Evolutionary conservation across 2,113 vertebrate species (phyloP), one percentile per base, ranked within the genome.

Genomic region (Dascyllus trimaculatus): DNA sequence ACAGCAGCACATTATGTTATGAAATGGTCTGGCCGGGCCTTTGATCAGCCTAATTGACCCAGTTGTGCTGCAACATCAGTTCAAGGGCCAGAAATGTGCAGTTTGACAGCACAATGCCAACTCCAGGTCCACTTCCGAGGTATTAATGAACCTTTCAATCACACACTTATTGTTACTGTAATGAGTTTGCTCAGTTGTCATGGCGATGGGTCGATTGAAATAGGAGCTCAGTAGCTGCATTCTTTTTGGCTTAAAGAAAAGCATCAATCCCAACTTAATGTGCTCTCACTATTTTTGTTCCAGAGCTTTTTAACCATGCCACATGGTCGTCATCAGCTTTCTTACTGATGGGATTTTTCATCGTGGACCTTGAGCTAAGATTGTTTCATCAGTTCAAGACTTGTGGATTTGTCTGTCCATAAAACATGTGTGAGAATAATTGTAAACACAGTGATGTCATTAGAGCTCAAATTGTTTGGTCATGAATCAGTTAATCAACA

Each of bases 41-140:
- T 53, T 56, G 46, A 66, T 79, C 52, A 43, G 38, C 49, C 61
- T 57, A 61, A 53, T 51, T 59, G 75, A 75, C 69, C 26, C 32
- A 26, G 22, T 63, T 80, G 60, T 35, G 40, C 49, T 59, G 43
- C 45, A 68, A 29, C 72, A 61, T 49, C 19, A 3, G 11, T 62
- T 46, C 2, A 7, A 18, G 43, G 45, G 45, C 11, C 49, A 60
- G 25, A 35, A 38, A 32, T 38, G 54, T 45, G 32, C 18, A 22
- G 29, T 11, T 54, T 5, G 38, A 68, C 46, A 73, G 18, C n/a
- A 56, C 15, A 29, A 25, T 18, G 45, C 68, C 22, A 10, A 32
- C 49, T 45, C 24, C 22, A 14, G 26, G 46, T 35, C 46, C 25
- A 8, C 18, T 32, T 26, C 22, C 6, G 18, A 21, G 48, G 8